Percentiles rank a stretch among this genome's conserved stretches.
Conservation (phyloP, 2,797 vertebrate species). For the Iguana delicatissima region DNA sequence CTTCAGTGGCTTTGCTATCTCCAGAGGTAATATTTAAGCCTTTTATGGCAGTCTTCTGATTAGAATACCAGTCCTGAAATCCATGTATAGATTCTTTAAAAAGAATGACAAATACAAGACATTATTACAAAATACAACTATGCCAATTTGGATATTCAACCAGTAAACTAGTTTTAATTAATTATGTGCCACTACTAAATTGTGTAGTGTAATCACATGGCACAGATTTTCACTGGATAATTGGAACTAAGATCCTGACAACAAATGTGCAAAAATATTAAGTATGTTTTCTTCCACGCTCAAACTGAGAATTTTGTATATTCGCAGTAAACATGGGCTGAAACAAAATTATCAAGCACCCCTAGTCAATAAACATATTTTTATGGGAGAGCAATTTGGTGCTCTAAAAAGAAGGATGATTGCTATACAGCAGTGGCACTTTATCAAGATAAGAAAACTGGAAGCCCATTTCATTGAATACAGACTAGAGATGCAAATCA, state of each 20-base stretch:
- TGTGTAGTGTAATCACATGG: background rate
- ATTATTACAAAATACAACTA: slow-evolving; percentile 28
- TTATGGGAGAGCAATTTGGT: too few species aligned
- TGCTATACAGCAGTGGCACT: background rate
- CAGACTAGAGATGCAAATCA: background rate
- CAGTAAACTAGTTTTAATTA: background rate
- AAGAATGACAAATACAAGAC: slow-evolving; percentile 38
- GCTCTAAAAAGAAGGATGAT: background rate
- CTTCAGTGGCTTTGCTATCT: slow-evolving; percentile 89
- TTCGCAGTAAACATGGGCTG: background rate
- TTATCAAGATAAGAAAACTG: background rate
- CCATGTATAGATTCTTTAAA: slow-evolving; percentile 89
- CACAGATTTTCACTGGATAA: background rate
- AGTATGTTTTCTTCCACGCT: background rate
- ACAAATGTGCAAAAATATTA: background rate
- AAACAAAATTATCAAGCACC: background rate
- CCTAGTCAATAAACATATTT: background rate
- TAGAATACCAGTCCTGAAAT: slow-evolving; percentile 93
- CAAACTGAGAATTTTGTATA: background rate
- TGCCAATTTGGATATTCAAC: background rate
- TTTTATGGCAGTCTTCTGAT: slow-evolving; percentile 87
- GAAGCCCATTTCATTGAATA: slow-evolving; percentile 2
- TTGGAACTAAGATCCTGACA: background rate
- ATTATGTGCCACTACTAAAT: background rate
- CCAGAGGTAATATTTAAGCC: slow-evolving; percentile 91